phyloP scores from a whole-genome alignment of 1,140 invertebrate genomes.

The Pseudomyrmex gracilis region DNA sequence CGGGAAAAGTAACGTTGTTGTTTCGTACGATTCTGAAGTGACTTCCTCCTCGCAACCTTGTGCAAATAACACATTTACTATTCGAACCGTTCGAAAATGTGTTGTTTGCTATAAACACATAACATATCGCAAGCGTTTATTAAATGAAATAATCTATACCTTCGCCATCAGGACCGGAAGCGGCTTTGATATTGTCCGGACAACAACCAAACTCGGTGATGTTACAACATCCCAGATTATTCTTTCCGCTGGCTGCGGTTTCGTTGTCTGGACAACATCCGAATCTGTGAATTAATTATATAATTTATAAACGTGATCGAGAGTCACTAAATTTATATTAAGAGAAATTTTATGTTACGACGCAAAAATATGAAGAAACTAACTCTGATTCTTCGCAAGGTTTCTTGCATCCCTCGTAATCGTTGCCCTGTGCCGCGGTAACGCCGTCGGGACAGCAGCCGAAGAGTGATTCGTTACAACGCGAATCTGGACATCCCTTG shows the following conservation, averaged over 20 bases:
- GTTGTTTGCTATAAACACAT: not conserved
- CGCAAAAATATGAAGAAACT: conserved; percentile 65
- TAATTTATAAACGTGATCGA: no score
- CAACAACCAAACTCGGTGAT: conserved; percentile 91
- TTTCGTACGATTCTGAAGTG: conserved; percentile 71
- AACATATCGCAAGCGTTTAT: not conserved
- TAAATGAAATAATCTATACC: conserved; percentile 80
- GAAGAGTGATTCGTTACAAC: conserved; percentile 92
- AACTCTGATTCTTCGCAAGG: conserved; percentile 89
- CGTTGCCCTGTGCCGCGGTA: conserved; percentile 92
- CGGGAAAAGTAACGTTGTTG: conserved; percentile 68
- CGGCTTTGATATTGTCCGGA: conserved; percentile 89
- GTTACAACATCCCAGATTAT: conserved; percentile 88
- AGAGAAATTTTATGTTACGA: no score
- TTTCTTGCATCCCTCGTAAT: conserved; percentile 93
- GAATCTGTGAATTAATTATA: conserved; percentile 81
- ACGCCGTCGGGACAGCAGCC: conserved; percentile 94
- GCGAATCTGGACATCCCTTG: conserved; percentile 91
- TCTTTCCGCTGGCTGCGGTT: conserved; percentile 87
- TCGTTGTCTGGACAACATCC: conserved; percentile 90
- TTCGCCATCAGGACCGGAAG: conserved; percentile 88
- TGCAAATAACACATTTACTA: not conserved
- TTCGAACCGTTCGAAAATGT: not conserved
- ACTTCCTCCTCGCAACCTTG: conserved; percentile 75
- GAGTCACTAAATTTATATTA: no score